These are phyloP conservation scores for Actinernus sp. DNA, from an alignment of 92 coral and sea anemone genomes.

Conservation along the genomic window DNA sequence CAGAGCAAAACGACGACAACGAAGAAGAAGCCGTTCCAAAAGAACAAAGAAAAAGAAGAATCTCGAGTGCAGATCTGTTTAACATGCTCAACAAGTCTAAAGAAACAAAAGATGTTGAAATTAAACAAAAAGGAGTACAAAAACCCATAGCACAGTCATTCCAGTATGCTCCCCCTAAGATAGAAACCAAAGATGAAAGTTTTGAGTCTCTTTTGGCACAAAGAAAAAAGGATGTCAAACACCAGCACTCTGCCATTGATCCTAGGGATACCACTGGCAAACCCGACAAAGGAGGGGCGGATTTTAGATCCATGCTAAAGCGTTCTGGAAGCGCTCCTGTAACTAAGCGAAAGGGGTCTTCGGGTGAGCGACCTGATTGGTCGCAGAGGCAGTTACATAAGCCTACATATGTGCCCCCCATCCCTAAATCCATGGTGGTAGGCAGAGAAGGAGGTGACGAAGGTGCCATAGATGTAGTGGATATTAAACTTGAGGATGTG, in stretches of 20 bases:
- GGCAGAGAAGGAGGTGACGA: conserved; percentile 8
- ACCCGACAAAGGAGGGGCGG: conserved; percentile 4
- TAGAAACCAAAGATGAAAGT: conserved; percentile 50
- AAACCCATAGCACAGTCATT: conserved; percentile 27
- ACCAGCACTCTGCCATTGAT: conserved; percentile 32
- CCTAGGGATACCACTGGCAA: neutral
- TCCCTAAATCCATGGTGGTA: conserved; percentile 1
- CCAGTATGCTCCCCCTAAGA: conserved; percentile 41
- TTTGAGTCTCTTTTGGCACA: conserved; percentile 70
- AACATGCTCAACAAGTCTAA: conserved; percentile 64
- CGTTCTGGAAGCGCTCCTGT: neutral
- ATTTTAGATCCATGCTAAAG: conserved; percentile 7
- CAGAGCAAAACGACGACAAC: neutral
- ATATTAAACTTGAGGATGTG: conserved; percentile 10
- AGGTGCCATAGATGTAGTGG: conserved; percentile 15
- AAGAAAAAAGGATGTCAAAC: conserved; percentile 69
- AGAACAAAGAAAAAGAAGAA: conserved; percentile 36
- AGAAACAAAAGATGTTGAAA: conserved; percentile 42
- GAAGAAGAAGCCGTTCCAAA: conserved; percentile 18
- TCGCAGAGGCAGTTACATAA: conserved; percentile 23
- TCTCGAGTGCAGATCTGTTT: conserved; percentile 82
- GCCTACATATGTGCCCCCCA: conserved; percentile 14
- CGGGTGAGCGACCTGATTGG: conserved; percentile 20
- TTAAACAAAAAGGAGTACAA: conserved; percentile 40
- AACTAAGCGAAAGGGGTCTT: neutral